Evolutionary conservation across 2,797 vertebrate species (phyloP), one percentile per base, ranked within the genome.

Genomic region (Paguma larvata): DNA sequence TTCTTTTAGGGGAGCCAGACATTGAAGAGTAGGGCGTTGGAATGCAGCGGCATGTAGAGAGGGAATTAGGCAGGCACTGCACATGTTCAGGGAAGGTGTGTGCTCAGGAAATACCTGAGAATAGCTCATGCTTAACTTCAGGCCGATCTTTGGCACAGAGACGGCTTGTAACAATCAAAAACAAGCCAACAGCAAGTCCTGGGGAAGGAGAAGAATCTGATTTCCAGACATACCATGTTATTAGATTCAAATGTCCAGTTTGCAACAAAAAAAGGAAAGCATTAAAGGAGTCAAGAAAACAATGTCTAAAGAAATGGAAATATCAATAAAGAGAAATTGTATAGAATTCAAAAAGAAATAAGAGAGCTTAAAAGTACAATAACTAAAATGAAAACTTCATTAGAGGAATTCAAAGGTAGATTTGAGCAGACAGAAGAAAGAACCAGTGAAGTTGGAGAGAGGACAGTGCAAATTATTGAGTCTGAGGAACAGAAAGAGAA

Each of bases 401-500:
- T 82, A 78, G 73, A 78, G 12, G 68, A 30, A 53, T 51, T 73
- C 46, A 73, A 63, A 75, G 18, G 27, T 41, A 53, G 44, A 16
- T 46, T 48, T 78, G 62, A 92, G 19, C 63, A 89, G 38, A 30
- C 3, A 70, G 67, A 92, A 85, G 68, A 85, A 68, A 51, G 16
- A 78, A 30, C 89, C n/a, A 25, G 53, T 44, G 25, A 95, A 5
- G 14, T 9, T 46, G 46, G 70, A 93, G 46, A 75, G 2, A 70
- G 19, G 53, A 70, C 9, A 7, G 6, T 79, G 8, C 25, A 78
- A 80, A 75, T 44, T 75, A 73, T 27, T 32, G 73, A 82, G 63
- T 34, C 62, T 73, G 30, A 95, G 34, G 10, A 63, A n/a, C 10
- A 89, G 51, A 96, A 91, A 93, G 34, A 73, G 73, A 78, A 89